Conservation (phyloP, 2,113 vertebrate species). For the Rhodinocichla rosea region DNA sequence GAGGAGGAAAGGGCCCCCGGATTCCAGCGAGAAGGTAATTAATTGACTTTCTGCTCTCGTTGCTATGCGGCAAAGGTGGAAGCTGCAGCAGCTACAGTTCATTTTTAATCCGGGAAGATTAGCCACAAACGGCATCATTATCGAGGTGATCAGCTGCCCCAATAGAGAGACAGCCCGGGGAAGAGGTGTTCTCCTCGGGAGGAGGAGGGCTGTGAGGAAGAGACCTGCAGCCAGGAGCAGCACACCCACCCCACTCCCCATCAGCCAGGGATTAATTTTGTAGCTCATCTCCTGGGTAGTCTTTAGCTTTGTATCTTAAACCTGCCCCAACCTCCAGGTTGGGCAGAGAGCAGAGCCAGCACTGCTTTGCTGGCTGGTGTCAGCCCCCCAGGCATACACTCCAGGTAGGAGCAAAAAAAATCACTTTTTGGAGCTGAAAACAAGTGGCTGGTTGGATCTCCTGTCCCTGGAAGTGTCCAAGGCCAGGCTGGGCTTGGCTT, state of each 20-base stretch:
- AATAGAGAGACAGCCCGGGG: rapidly evolving
- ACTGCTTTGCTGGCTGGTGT: not conserved
- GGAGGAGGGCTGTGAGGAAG: not conserved
- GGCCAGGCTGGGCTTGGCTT: not conserved
- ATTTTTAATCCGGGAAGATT: slow-evolving; percentile 42
- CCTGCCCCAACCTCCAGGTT: not conserved
- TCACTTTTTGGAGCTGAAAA: not conserved
- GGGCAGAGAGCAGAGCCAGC: not conserved
- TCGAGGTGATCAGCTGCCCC: not conserved
- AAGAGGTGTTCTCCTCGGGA: not conserved
- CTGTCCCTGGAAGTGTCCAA: not conserved
- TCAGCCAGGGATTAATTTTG: not conserved
- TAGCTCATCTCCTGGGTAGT: not conserved
- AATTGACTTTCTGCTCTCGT: slow-evolving; percentile 79
- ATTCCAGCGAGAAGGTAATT: slow-evolving; percentile 72
- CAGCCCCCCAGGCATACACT: rapidly evolving
- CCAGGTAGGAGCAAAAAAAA: not conserved
- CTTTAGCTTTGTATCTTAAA: not conserved
- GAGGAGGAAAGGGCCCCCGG: slow-evolving; percentile 57
- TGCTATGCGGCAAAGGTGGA: slow-evolving; percentile 63
- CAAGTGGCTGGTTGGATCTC: not conserved
- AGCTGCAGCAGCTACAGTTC: slow-evolving; percentile 42
- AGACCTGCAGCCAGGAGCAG: not conserved
- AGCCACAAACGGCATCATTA: slow-evolving; percentile 39
- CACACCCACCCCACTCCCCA: not conserved